A percentile compares a stretch with the other conserved stretches of the same genome.
Conservation (phyloP, 1,140 invertebrate genomes). For the Spodoptera litura region DNA sequence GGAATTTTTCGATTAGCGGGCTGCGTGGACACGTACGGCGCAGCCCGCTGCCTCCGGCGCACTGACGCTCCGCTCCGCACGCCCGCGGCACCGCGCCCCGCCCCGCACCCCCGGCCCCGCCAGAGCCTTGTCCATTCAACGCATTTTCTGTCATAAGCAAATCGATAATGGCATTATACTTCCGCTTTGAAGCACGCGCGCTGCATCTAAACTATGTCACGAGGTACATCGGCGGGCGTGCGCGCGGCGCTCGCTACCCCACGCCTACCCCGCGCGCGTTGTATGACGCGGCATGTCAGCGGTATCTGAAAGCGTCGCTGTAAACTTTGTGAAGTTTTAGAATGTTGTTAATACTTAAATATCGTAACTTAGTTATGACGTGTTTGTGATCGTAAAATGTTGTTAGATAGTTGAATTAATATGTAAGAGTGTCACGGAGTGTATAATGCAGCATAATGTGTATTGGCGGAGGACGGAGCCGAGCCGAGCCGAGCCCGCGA, state of each 20-base stretch:
- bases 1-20: conserved; percentile 70
- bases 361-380: background rate
- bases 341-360: conserved; percentile 17
- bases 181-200: conserved; percentile 79
- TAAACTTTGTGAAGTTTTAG: conserved; percentile 32
- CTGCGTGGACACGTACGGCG: conserved; percentile 76
- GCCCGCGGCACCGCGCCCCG: conserved; percentile 52
- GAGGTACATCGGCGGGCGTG: conserved; percentile 55
- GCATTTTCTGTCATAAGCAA: conserved; percentile 84
- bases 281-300: conserved; percentile 10
- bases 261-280: background rate
- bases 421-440: conserved; percentile 32
- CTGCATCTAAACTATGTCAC: conserved; percentile 76
- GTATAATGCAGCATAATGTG: conserved; percentile 14
- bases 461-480: background rate
- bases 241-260: background rate
- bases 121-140: conserved; percentile 80
- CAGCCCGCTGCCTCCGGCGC: conserved; percentile 81
- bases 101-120: conserved; percentile 52
- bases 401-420: background rate
- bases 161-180: conserved; percentile 85
- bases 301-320: conserved; percentile 24
- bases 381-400: background rate
- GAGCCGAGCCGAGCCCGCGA: background rate
- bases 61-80: conserved; percentile 62